phyloP scores from a whole-genome alignment of 2,888 invertebrate genomes.

The Spilarctia lutea region DNA sequence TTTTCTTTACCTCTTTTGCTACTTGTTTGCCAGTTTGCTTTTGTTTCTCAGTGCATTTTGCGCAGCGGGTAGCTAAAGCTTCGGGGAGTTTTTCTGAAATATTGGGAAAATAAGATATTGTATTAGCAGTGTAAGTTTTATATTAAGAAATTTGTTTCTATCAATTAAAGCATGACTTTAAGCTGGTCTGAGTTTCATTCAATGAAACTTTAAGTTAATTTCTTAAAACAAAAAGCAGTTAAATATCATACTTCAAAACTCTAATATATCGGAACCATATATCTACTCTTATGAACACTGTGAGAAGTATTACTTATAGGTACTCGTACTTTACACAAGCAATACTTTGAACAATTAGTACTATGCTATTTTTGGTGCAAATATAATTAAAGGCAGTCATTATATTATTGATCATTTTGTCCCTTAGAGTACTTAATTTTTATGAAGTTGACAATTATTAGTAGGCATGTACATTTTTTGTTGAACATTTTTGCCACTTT shows the following conservation, averaged over 20 bases:
- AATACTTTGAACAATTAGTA: no score
- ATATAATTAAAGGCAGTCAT: background rate
- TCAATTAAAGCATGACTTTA: no score
- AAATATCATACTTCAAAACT: no score
- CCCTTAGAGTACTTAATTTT: no score
- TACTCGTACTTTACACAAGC: no score
- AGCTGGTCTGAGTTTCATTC: no score
- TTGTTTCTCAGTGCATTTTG: conserved; percentile 90
- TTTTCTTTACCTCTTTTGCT: conserved; percentile 85
- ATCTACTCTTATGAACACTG: no score
- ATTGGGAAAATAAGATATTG: background rate
- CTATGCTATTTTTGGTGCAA: background rate
- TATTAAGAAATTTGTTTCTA: background rate
- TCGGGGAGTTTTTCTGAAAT: conserved; percentile 89
- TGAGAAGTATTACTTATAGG: no score
- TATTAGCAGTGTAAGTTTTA: background rate
- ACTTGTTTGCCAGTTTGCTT: conserved; percentile 87
- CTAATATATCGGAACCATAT: no score
- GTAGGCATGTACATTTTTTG: background rate
- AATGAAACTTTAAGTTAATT: no score
- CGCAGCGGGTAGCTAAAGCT: conserved; percentile 88
- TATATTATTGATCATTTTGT: background rate
- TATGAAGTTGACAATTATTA: no score
- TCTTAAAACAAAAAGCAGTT: no score
- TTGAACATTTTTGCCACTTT: background rate